Percentiles rank a stretch among this genome's conserved stretches.
Conservation (phyloP, 2,797 vertebrate species). For the Acanthurus tractus region DNA sequence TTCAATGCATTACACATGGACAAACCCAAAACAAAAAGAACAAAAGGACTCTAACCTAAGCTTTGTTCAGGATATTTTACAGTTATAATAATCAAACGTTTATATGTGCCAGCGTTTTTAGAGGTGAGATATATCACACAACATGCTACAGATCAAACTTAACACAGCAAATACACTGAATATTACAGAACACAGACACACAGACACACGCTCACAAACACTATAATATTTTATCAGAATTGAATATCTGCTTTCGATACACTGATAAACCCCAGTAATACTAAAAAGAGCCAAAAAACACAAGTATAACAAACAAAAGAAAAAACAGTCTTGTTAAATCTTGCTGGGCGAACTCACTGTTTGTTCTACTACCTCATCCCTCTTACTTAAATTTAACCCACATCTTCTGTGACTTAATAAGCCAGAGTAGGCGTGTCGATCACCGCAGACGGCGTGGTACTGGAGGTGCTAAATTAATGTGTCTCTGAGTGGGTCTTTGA, state of each 20-base stretch:
- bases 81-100: background rate
- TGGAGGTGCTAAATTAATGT: constrained; percentile 66
- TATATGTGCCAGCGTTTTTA: background rate
- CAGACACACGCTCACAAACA: background rate
- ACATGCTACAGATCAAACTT: constrained; percentile 4
- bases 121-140: background rate
- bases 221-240: background rate
- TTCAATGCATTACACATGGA: background rate
- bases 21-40: background rate
- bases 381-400: background rate
- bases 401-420: background rate
- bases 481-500: constrained; percentile 63
- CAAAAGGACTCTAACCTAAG: background rate
- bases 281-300: background rate
- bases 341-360: background rate
- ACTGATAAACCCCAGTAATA: background rate
- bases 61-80: background rate
- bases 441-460: constrained; percentile 80
- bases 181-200: background rate
- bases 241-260: background rate
- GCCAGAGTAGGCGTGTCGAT: constrained; percentile 29
- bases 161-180: background rate
- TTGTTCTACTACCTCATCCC: background rate
- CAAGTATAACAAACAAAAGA: background rate
- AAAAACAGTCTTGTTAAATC: constrained; percentile 9